Percentiles rank a stretch among this genome's conserved stretches.
Evolutionary conservation across 2,113 vertebrate species (phyloP).

Genomic region (Apus apus): DNA sequence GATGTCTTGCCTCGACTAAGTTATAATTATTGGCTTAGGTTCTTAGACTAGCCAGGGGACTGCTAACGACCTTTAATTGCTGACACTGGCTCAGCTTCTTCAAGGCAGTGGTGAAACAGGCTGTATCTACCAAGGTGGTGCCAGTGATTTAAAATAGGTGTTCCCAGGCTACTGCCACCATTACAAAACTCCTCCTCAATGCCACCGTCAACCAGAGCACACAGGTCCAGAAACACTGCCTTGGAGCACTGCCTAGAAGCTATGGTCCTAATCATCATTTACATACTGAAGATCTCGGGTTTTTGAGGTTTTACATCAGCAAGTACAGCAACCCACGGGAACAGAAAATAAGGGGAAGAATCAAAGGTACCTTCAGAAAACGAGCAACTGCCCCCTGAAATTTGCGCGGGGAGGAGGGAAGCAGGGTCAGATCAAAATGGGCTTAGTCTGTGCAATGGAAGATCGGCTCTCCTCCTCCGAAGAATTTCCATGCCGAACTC

Average conservation of each 20-base stretch:
- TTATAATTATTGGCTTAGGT: neutral
- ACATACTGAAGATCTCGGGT: neutral
- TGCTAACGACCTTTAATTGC: neutral
- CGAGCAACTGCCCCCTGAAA: neutral
- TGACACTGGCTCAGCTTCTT: neutral
- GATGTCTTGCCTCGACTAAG: neutral
- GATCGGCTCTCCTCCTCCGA: accelerated
- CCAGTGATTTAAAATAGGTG: neutral
- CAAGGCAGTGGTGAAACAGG: neutral
- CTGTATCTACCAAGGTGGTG: neutral
- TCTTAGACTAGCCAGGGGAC: neutral
- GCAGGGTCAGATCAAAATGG: neutral
- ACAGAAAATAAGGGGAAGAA: neutral
- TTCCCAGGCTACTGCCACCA: neutral
- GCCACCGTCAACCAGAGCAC: neutral
- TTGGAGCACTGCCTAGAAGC: neutral
- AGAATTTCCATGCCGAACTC: neutral
- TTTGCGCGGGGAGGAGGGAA: accelerated
- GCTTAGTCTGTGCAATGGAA: neutral
- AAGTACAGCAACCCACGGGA: neutral
- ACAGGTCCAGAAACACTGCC: neutral
- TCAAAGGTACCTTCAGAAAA: neutral
- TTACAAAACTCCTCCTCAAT: neutral
- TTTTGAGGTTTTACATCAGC: neutral
- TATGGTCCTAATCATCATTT: neutral